Base-by-base conservation (phyloP, 2,888 invertebrate genomes). In the Pandemis cinnamomeana region DNA sequence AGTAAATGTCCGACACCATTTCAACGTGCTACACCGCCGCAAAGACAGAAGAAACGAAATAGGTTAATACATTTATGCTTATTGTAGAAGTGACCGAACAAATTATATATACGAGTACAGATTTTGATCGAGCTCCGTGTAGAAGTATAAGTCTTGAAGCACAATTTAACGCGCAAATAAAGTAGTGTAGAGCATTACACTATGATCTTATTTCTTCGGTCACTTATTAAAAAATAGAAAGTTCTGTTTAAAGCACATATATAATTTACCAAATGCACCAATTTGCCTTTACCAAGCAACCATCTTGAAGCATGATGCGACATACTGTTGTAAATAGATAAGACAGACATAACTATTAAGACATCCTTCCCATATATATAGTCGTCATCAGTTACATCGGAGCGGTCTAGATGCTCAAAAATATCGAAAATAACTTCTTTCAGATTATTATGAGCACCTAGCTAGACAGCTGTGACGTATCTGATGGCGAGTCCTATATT, bases 1-100 rank as follows among this genome's bases (percentile, higher is more conserved):
- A 95, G 93, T 96, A 96, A 89, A 96, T 95, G 92, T 96, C 96
- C 95, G 96, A 96, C 95, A 96, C 96, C 95, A 96, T 95, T 95
- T 96, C 96, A 95, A 95, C 95, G 92, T 95, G 96, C 96, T 96
- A 95, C 93, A 94, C 91, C 90, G 90, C 91, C 90, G 92, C 89
- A 89, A 67, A 92, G 91, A 91, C 87, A 92, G 92, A 92, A 94
- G 87, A 93, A 93, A 93, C 84, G 90, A 87, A 79, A 87, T 86
- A 83, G 86, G 91, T 93, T 93, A 93, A 92, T 92, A 87, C 81
- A 78, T 80, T 83, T 84, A 69, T 51, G 44, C 48, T 27, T n/a
- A 67, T 5, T 67, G 60, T 60, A 60, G 15, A 48, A 66, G 51
- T 71, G 66, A 63, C 67, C 58, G 10, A 71, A 64, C 10, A 71